Base-by-base conservation (phyloP, 2,888 invertebrate genomes). In the Tipula confusa region DNA sequence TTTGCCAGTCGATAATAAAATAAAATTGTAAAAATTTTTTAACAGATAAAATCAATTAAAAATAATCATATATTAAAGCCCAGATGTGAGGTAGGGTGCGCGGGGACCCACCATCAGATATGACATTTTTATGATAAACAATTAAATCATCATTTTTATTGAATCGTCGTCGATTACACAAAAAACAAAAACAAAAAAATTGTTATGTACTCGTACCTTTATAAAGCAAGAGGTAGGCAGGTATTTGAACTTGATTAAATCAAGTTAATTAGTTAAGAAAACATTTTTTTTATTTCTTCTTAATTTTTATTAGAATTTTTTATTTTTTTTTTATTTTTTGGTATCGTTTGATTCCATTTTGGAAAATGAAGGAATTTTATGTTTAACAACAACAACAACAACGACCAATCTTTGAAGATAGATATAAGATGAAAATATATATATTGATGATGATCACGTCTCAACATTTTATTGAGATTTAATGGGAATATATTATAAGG, bases 41-140 rank as follows among this genome's bases (percentile, higher is more conserved):
- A n/a, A 64, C 64, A 64, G 64, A 64, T 64, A 64, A 64, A 64
- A 64, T 64, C 64, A 64, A 64, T 64, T 64, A 64, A 64, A 64
- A 24, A 0, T 64, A 1, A 24, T 64, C 18, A 64, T 64, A 64
- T n/a, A 38, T 9, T 5, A 2, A 64, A 64, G 9, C 18, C 18
- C 64, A 24, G 64, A 7, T n/a, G 15, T 2, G 64, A 24, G 64
- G 18, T 9, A 9, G 15, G 43, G 7, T 4, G 15, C 15, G 43
- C 15, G 43, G 9, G 15, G 5, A 7, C 15, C n/a, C 38, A 0
- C 18, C 64, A 64, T 11, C 24, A 24, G 64, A 24, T 24, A 64
- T 64, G 64, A 64, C 64, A 24, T 64, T 64, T 64, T 64, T 64
- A 64, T 64, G 64, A 64, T 43, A 64, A 64, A 64, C 64, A 64